phyloP scores from a whole-genome alignment of 2,113 vertebrate genomes.

The Siniperca knerii region DNA sequence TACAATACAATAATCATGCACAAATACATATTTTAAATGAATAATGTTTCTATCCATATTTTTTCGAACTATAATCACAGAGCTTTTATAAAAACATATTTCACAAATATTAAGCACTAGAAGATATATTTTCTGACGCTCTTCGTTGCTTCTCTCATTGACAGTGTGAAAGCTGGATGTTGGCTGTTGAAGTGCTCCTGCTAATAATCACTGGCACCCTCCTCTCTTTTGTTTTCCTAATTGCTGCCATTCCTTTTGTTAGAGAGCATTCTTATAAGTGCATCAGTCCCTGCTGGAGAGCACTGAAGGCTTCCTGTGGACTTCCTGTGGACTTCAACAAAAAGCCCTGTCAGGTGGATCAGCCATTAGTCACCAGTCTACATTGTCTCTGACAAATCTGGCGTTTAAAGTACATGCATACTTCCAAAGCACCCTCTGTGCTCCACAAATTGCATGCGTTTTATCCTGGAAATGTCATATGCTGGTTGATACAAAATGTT shows the following conservation, averaged over 20 bases:
- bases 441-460: constrained; percentile 60
- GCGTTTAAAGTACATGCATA: constrained; percentile 73
- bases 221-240: constrained; percentile 77
- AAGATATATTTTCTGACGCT: constrained; percentile 19
- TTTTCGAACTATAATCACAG: background rate
- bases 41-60: background rate
- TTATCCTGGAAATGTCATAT: constrained; percentile 66
- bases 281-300: constrained; percentile 67
- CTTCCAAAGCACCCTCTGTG: constrained; percentile 66
- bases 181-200: constrained; percentile 58
- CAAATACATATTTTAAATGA: constrained; percentile 7
- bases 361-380: constrained; percentile 71
- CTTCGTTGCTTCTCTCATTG: constrained; percentile 37
- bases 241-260: constrained; percentile 71
- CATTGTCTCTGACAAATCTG: constrained; percentile 73
- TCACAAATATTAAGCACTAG: constrained; percentile 30
- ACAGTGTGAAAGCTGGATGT: constrained; percentile 46
- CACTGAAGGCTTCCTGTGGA: constrained; percentile 72
- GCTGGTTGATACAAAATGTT: constrained; percentile 47
- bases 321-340: constrained; percentile 78
- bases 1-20: background rate
- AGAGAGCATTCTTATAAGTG: constrained; percentile 70
- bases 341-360: constrained; percentile 77
- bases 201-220: constrained; percentile 72
- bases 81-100: constrained; percentile 23